Evolutionary conservation across 2,113 vertebrate species (phyloP), one percentile per base, ranked within the genome.

Genomic region (Nibea coibor): DNA sequence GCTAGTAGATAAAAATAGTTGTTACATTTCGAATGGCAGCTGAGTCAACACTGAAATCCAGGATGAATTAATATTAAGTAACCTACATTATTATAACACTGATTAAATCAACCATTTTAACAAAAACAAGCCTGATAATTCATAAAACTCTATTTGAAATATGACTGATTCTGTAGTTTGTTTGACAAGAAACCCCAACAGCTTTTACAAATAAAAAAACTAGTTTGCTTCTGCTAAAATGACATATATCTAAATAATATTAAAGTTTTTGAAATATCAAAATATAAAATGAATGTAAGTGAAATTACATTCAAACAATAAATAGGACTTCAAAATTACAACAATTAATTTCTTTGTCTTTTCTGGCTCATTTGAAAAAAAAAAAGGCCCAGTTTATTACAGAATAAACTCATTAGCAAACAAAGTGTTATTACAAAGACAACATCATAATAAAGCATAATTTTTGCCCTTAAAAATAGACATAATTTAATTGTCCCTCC

Each of bases 341-440:
- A 68, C 1, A 63, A 66, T 26, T 59, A n/a, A 20, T 19, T 50
- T 3, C 3, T 67, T 39, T 53, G 39, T 43, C 50, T 65, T 59
- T 74, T 51, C 16, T 70, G 19, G 2, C 4, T 74, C 70, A 51
- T 54, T 68, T 28, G 63, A 58, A 75, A 28, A 51, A 14, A n/a
- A n/a, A 76, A 82, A 88, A 78, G 88, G 81, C 84, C 84, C 53
- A 9, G 48, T 42, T 17, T 51, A 78, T 75, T 42, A 59, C 9
- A 66, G 20, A 63, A 20, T 50, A 61, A 58, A 48, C 14, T 54
- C 12, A 35, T 53, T 28, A n/a, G 43, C 66, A 72, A 69, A 47
- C 9, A 45, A 54, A 68, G 57, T 51, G 6, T 3, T 66, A 39
- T 70, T 10, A 17, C 24, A 67, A 20, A 45, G 10, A 48, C 19